Evolutionary conservation across 2,888 invertebrate species (phyloP), one percentile per base, ranked within the genome.

Genomic region (Odontothrips loti): DNA sequence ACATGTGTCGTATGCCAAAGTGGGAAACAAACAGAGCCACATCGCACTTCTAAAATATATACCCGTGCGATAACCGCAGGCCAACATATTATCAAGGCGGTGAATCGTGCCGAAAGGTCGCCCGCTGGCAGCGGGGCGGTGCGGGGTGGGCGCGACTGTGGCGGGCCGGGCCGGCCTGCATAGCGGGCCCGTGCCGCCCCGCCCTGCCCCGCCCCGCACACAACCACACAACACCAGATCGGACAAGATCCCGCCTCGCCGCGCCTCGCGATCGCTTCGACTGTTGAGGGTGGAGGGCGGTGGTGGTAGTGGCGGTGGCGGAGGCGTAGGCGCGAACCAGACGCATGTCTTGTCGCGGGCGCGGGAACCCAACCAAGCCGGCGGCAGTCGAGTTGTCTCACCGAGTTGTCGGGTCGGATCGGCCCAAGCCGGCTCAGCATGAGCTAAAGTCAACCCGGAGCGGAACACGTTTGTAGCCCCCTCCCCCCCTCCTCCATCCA

Each of bases 251-350:
- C n/a, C n/a, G n/a, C n/a, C n/a, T n/a, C n/a, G n/a, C n/a, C n/a
- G n/a, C n/a, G n/a, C n/a, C n/a, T n/a, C n/a, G n/a, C n/a, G n/a
- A n/a, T n/a, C n/a, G n/a, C n/a, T n/a, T n/a, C n/a, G n/a, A n/a
- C n/a, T n/a, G n/a, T n/a, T n/a, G 48, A 43, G 47, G 80, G 79
- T 80, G 80, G 79, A 82, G 51, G 78, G 82, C 43, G 82, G 29
- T 27, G 47, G 51, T 9, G 79, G 63, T n/a, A n/a, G n/a, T n/a
- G n/a, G n/a, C n/a, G n/a, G n/a, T n/a, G n/a, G n/a, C n/a, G n/a
- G n/a, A n/a, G n/a, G n/a, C n/a, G n/a, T n/a, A 47, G 29, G 43
- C 78, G 43, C 4, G 27, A 43, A 48, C 47, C n/a, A 63, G 79
- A 48, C 47, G 47, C 81, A 47, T 47, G 80, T 78, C 75, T 75